Conservation (phyloP, 2,888 invertebrate genomes). For the Oscheius sp. region DNA sequence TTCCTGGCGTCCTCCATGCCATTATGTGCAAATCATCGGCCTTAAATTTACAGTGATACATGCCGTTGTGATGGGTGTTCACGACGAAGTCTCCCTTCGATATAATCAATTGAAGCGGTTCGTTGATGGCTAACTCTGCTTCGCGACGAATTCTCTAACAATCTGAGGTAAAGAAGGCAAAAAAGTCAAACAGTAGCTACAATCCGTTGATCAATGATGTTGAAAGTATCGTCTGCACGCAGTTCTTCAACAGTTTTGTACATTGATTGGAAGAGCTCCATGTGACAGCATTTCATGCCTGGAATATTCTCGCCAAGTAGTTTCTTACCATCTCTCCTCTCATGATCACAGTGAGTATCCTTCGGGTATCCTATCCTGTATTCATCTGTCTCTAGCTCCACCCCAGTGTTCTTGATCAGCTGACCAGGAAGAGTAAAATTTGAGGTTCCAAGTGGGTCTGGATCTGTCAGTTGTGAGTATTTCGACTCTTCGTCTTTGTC, state of each 20-base stretch:
- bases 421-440: not conserved
- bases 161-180: not conserved
- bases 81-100: not conserved
- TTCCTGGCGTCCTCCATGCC: slow-evolving; percentile 6
- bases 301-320: too few relatives aligned
- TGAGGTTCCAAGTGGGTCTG: not conserved
- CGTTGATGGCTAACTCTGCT: not conserved
- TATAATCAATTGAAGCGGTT: not conserved
- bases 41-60: not conserved
- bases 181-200: not conserved
- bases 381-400: slow-evolving; percentile 2
- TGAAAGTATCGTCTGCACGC: not conserved
- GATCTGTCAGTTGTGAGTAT: not conserved
- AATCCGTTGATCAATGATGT: not conserved
- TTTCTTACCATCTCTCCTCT: not conserved
- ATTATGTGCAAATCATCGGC: not conserved
- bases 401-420: not conserved
- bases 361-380: slow-evolving; percentile 5
- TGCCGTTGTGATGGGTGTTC: not conserved
- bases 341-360: slow-evolving; percentile 10
- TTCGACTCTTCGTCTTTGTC: not conserved
- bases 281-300: slow-evolving; percentile 15
- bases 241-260: not conserved
- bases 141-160: not conserved
- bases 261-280: slow-evolving; percentile 13